Conservation (phyloP, 2,797 vertebrate species). For the Acropternis orthonyx region DNA sequence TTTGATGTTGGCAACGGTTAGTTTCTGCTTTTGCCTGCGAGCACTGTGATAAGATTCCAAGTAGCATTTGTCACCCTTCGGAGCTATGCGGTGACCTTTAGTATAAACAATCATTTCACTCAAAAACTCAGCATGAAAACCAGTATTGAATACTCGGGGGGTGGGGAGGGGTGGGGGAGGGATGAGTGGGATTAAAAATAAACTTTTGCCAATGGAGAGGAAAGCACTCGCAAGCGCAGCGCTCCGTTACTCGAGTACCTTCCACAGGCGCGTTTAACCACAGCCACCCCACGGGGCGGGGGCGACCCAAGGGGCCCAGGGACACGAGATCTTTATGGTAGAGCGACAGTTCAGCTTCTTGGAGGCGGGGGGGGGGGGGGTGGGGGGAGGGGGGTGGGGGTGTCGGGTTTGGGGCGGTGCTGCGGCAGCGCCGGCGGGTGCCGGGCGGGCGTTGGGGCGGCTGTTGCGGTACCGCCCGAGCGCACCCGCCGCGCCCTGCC, state of each 20-base stretch:
- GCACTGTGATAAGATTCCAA: no score
- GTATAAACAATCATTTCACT: background rate
- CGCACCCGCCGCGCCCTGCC: background rate
- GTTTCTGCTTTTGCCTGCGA: background rate
- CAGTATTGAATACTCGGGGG: background rate
- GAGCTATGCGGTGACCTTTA: rapidly evolving
- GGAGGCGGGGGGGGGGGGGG: rapidly evolving
- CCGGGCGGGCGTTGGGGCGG: no score
- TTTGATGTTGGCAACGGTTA: rapidly evolving
- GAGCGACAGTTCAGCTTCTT: rapidly evolving
- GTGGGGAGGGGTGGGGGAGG: no score
- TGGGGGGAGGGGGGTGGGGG: rapidly evolving
- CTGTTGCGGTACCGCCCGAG: no score
- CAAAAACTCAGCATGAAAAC: background rate
- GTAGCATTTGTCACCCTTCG: background rate
- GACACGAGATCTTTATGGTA: rapidly evolving
- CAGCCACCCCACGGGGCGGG: rapidly evolving
- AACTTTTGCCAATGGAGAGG: background rate
- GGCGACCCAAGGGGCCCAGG: no score
- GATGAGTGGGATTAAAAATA: no score
- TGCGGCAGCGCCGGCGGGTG: background rate
- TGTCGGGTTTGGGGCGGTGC: background rate
- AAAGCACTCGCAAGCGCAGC: background rate
- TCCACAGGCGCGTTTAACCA: rapidly evolving
- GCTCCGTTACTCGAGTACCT: rapidly evolving